Evolutionary conservation across 2,888 invertebrate genomes (phyloP).

Genomic region (Drosophila bunnanda): DNA sequence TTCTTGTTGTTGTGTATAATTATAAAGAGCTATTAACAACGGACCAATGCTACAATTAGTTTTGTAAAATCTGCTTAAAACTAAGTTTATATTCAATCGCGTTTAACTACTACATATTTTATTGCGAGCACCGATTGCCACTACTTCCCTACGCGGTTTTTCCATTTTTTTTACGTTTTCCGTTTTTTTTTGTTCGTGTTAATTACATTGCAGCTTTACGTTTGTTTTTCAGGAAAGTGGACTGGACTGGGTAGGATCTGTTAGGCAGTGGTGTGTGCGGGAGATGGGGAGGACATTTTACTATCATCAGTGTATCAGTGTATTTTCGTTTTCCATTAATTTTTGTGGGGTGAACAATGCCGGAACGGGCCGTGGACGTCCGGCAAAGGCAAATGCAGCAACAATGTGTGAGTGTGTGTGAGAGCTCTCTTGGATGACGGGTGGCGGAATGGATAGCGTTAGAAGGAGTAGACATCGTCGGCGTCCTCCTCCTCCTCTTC

Average conservation of each 20-base stretch:
- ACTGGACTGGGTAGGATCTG: conserved; percentile 14
- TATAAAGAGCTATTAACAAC: conserved; percentile 69
- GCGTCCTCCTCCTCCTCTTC: conserved; percentile 28
- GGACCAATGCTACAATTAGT: conserved; percentile 58
- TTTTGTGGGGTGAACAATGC: conserved; percentile 14
- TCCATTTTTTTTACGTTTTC: not conserved
- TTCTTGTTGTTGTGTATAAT: conserved; percentile 20
- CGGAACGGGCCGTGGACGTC: conserved; percentile 9
- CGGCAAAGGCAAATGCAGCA: conserved; percentile 49
- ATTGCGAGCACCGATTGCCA: conserved; percentile 65
- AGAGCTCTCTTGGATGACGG: conserved; percentile 8
- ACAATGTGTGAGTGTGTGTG: conserved; percentile 18
- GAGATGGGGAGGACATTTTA: conserved; percentile 17
- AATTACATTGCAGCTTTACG: conserved; percentile 19
- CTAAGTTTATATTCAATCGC: conserved; percentile 31
- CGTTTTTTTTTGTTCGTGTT: conserved; percentile 15
- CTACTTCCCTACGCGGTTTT: conserved; percentile 29
- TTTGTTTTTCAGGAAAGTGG: conserved; percentile 3
- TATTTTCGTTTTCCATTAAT: not conserved
- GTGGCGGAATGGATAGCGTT: conserved; percentile 29
- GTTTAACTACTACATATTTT: conserved; percentile 45
- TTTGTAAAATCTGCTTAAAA: conserved; percentile 34
- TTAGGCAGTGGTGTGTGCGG: conserved; percentile 31
- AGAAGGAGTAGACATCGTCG: conserved; percentile 41
- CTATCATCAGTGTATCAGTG: conserved; percentile 22